phyloP scores from a whole-genome alignment of 2,113 vertebrate genomes.

The Peromyscus californicus region DNA sequence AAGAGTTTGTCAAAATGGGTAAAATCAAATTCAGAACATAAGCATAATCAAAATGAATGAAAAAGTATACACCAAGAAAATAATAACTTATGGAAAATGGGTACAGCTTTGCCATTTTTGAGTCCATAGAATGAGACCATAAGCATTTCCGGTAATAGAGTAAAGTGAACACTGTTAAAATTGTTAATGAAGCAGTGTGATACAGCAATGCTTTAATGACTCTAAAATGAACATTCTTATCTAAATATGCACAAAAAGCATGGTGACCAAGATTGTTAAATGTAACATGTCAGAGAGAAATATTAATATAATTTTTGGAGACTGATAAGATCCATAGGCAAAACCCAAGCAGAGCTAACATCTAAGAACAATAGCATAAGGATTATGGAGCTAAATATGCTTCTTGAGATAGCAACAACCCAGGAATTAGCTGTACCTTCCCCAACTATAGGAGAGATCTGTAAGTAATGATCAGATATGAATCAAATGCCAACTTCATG shows the following conservation, averaged over 20 bases:
- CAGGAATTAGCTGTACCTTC: rapidly evolving
- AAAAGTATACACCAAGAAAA: background rate
- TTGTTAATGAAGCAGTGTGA: background rate
- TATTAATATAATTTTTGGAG: background rate
- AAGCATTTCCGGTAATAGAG: background rate
- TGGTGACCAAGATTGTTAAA: background rate
- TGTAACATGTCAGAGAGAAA: background rate
- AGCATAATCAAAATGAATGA: background rate
- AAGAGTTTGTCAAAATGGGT: background rate
- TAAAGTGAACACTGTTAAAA: background rate
- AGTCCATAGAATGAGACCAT: background rate
- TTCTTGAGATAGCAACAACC: background rate
- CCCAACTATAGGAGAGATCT: background rate
- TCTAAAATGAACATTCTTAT: background rate
- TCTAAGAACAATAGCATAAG: background rate
- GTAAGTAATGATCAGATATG: background rate
- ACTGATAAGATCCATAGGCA: background rate
- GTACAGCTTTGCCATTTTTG: background rate
- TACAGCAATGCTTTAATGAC: background rate
- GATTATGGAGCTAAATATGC: background rate
- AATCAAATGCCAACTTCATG: background rate
- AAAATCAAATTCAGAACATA: slow-evolving; percentile 12
- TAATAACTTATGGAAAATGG: background rate
- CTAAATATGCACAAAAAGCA: background rate
- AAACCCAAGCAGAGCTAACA: background rate